Percentiles rank a stretch among this genome's conserved stretches.
These are phyloP conservation scores for Mirza zaza DNA, from an alignment of 2,113 vertebrate genomes.

Conservation along the genomic window DNA sequence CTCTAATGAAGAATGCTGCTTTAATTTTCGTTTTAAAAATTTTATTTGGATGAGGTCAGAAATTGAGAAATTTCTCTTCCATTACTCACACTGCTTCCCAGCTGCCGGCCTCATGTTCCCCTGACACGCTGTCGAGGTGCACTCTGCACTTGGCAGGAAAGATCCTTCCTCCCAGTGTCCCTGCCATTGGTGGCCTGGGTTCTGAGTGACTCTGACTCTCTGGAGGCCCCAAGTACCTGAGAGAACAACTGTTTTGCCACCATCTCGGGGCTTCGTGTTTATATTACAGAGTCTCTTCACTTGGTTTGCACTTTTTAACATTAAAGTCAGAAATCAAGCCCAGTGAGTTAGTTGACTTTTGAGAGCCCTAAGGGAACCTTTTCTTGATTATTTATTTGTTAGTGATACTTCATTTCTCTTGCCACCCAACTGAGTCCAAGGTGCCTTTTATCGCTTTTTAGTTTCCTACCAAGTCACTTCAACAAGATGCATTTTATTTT, in stretches of 20 bases:
- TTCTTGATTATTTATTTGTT: background rate
- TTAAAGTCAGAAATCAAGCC: conserved; percentile 27
- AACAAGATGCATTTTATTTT: conserved; percentile 21
- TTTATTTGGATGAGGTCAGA: conserved; percentile 74
- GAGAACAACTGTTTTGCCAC: background rate
- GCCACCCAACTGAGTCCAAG: background rate
- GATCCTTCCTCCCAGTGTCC: background rate
- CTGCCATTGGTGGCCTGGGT: background rate
- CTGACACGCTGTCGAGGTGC: background rate
- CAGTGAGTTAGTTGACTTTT: conserved; percentile 1
- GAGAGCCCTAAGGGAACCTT: conserved; percentile 14
- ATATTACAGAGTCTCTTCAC: background rate
- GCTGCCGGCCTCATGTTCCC: conserved; percentile 53
- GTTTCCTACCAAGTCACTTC: background rate
- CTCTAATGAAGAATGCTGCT: conserved; percentile 68
- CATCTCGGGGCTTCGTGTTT: background rate
- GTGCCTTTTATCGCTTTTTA: background rate
- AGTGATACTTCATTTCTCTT: background rate
- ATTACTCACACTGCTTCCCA: conserved; percentile 58
- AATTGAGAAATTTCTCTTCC: conserved; percentile 6
- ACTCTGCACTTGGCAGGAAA: background rate
- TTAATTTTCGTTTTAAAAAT: conserved; percentile 72
- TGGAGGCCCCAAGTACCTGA: background rate
- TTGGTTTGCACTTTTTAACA: background rate
- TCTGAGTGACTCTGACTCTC: background rate